phyloP scores from a whole-genome alignment of 2,113 vertebrate genomes.

The Takifugu bimaculatus region DNA sequence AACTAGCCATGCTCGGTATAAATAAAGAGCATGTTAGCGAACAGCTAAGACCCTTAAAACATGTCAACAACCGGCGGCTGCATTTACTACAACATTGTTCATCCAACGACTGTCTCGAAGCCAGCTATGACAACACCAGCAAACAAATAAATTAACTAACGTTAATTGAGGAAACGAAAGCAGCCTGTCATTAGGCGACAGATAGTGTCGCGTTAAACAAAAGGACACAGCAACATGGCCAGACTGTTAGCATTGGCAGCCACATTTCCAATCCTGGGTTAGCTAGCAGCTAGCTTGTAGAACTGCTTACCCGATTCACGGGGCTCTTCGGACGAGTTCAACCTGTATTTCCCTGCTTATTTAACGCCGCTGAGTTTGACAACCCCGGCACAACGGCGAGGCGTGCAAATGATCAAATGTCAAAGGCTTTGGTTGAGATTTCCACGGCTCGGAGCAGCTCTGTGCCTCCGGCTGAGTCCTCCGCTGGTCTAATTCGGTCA shows the following conservation, averaged over 20 bases:
- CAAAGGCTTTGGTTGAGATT: neutral
- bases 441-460: slow-evolving; percentile 1
- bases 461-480: slow-evolving; percentile 19
- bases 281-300: slow-evolving; percentile 27
- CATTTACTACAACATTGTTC: too few species aligned
- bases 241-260: slow-evolving; percentile 40
- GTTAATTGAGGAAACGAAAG: accelerated
- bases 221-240: slow-evolving; percentile 53
- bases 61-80: slow-evolving; percentile 2
- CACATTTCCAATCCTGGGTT: slow-evolving; percentile 25
- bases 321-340: neutral
- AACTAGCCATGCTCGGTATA: slow-evolving; percentile 34
- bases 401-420: neutral
- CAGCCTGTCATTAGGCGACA: neutral
- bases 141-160: too few species aligned
- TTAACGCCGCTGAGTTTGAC: neutral
- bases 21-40: slow-evolving; percentile 35
- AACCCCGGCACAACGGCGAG: neutral
- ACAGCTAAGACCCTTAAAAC: slow-evolving; percentile 53
- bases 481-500: slow-evolving; percentile 18
- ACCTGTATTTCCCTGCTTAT: neutral
- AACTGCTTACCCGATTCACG: slow-evolving; percentile 52
- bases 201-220: slow-evolving; percentile 41
- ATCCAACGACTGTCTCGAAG: too few species aligned
- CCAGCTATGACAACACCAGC: neutral